Conservation (phyloP, 2,797 vertebrate genomes). For the Sebastes taczanowskii region DNA sequence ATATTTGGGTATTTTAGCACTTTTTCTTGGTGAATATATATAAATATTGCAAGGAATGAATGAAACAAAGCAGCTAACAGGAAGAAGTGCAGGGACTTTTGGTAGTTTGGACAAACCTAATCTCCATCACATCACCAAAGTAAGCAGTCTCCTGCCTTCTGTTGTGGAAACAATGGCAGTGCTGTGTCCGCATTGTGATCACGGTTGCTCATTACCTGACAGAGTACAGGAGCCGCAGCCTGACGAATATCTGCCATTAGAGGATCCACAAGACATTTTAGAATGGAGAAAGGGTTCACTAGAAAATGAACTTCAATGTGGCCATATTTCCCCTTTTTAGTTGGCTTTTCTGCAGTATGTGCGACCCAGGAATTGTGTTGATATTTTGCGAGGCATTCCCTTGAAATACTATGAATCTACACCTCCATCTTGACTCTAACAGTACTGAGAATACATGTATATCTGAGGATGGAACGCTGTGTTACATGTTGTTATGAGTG, state of each 20-base stretch:
- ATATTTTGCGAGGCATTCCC: not conserved
- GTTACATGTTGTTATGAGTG: not conserved
- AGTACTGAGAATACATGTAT: not conserved
- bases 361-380: not conserved
- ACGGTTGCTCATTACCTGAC: slow-evolving; percentile 21
- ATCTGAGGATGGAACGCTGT: not conserved
- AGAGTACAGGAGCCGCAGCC: slow-evolving; percentile 10
- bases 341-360: not conserved
- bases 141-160: slow-evolving; percentile 15
- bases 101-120: slow-evolving; percentile 20
- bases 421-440: not conserved
- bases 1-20: not conserved
- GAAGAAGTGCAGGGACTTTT: not conserved
- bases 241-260: slow-evolving; percentile 51
- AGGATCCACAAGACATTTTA: slow-evolving; percentile 29
- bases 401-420: not conserved
- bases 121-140: slow-evolving; percentile 30
- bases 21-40: not conserved
- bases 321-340: slow-evolving; percentile 19
- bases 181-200: slow-evolving; percentile 23
- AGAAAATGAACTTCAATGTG: slow-evolving; percentile 3
- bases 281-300: not conserved
- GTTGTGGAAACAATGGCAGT: slow-evolving; percentile 33
- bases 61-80: not conserved
- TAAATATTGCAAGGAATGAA: not conserved